Percentiles rank a stretch among this genome's conserved stretches.
Conservation (phyloP, 2,888 invertebrate genomes). For the Pseudococcus longispinus region DNA sequence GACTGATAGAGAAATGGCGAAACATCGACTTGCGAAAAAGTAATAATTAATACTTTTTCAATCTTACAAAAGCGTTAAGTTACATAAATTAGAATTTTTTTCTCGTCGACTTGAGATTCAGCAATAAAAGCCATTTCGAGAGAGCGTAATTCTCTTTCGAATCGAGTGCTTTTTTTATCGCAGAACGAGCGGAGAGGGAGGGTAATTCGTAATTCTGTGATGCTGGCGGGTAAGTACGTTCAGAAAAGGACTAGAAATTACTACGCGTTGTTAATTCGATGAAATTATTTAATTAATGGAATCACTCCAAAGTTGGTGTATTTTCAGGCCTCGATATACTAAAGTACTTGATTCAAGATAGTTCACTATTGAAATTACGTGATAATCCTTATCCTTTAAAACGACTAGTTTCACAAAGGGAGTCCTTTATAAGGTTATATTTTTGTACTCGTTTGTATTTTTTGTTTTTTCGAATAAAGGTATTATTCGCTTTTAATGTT, state of each 20-base stretch:
- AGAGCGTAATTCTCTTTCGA: neutral
- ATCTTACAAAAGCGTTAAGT: neutral
- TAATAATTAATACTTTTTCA: constrained; percentile 13
- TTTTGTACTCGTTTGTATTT: neutral
- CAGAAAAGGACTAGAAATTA: neutral
- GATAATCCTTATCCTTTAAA: neutral
- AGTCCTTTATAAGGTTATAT: neutral
- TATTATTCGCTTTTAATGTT: neutral
- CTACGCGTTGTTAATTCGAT: neutral
- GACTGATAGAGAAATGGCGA: constrained; percentile 2
- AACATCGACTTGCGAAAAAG: neutral
- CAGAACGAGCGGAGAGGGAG: neutral
- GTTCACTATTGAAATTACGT: neutral
- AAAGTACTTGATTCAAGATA: neutral
- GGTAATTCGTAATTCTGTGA: neutral
- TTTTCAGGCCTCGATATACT: neutral
- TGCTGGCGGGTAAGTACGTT: neutral
- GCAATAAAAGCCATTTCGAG: neutral
- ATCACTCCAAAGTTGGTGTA: neutral
- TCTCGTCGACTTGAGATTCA: neutral
- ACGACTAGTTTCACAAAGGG: neutral
- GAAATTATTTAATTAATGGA: constrained; percentile 6
- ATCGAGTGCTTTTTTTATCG: neutral
- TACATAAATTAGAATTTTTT: constrained; percentile 20
- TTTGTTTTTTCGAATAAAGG: neutral